Conservation (phyloP, 1,140 invertebrate species). For the Euborellia annulipes region DNA sequence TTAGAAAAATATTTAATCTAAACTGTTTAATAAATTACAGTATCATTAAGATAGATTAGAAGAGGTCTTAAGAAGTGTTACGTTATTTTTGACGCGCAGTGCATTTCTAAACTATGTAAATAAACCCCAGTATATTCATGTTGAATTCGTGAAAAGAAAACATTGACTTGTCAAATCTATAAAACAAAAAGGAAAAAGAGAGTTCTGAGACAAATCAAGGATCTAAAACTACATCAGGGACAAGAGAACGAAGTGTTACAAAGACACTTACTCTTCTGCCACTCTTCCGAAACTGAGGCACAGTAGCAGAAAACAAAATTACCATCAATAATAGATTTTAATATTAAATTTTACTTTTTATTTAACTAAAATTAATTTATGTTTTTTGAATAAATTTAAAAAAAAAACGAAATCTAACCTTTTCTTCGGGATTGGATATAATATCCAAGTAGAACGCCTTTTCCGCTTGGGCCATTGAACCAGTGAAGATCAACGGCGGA, state of each 20-base stretch:
- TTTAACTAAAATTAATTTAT: background rate
- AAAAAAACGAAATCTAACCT: constrained; percentile 50
- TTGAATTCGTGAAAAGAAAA: too few relatives aligned
- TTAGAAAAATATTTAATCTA: too few relatives aligned
- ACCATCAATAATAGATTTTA: constrained; percentile 9
- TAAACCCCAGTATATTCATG: too few relatives aligned
- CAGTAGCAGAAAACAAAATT: constrained; percentile 25
- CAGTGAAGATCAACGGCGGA: constrained; percentile 74
- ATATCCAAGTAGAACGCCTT: constrained; percentile 76
- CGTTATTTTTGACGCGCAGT: too few relatives aligned
- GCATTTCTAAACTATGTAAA: too few relatives aligned
- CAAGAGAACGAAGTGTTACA: constrained; percentile 6
- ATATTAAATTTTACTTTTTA: constrained; percentile 2
- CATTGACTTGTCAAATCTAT: too few relatives aligned
- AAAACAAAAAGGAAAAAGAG: too few relatives aligned
- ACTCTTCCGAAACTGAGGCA: constrained; percentile 44
- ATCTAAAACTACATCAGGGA: background rate
- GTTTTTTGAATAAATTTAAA: background rate
- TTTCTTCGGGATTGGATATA: constrained; percentile 79
- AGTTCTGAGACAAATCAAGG: too few relatives aligned
- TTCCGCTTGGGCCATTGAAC: constrained; percentile 72
- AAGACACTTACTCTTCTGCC: constrained; percentile 56
- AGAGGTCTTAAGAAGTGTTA: too few relatives aligned
- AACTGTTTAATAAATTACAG: too few relatives aligned
- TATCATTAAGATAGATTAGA: too few relatives aligned